phyloP scores from a whole-genome alignment of 2,797 vertebrate species.

The Masticophis lateralis region DNA sequence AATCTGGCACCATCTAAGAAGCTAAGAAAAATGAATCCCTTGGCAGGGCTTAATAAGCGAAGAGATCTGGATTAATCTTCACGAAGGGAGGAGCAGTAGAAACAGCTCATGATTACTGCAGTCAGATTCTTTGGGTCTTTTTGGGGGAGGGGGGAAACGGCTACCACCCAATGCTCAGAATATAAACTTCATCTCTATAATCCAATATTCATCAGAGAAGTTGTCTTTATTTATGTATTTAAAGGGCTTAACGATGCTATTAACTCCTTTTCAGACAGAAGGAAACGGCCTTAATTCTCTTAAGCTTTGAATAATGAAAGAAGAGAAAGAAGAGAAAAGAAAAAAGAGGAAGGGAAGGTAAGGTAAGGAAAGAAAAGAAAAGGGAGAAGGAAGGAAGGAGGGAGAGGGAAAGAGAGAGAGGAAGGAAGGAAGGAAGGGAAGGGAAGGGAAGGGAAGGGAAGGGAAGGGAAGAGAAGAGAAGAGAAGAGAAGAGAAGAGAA shows the following conservation, averaged over 20 bases:
- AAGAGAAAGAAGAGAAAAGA: not conserved
- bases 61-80: slow-evolving; percentile 7
- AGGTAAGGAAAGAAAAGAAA: rapidly evolving
- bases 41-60: not conserved
- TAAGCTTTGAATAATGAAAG: slow-evolving; percentile 12
- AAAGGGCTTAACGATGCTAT: slow-evolving; percentile 23
- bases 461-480: rapidly evolving
- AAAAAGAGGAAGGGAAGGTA: too few species aligned
- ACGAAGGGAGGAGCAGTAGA: not conserved
- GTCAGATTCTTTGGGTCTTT: slow-evolving; percentile 25
- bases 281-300: slow-evolving; percentile 42
- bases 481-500: too few species aligned
- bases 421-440: too few species aligned
- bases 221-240: slow-evolving; percentile 42
- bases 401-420: rapidly evolving
- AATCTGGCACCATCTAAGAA: slow-evolving; percentile 13
- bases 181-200: slow-evolving; percentile 43
- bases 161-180: slow-evolving; percentile 13
- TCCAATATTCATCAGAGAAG: slow-evolving; percentile 46
- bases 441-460: too few species aligned
- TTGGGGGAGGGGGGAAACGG: not conserved
- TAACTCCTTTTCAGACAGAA: slow-evolving; percentile 45
- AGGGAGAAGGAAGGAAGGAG: rapidly evolving
- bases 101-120: not conserved
- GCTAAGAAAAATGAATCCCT: not conserved